Evolutionary conservation across 2,113 vertebrate species (phyloP).

Genomic region (Amia ocellicauda): DNA sequence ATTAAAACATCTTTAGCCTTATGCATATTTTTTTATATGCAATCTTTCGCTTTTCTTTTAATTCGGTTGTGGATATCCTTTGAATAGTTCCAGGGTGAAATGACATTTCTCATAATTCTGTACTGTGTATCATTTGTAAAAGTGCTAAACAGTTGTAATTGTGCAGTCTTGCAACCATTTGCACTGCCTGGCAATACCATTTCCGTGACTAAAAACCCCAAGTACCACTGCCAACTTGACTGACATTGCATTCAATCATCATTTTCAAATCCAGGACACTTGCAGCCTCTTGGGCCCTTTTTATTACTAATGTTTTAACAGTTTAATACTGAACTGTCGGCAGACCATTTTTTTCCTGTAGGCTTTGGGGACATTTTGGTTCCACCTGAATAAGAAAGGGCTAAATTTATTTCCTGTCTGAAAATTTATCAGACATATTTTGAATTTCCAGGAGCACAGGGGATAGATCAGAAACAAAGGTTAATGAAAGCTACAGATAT

Average conservation of each 20-base stretch:
- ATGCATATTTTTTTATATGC: no score
- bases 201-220: not conserved
- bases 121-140: not conserved
- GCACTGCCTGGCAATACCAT: conserved; percentile 8
- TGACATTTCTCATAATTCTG: conserved; percentile 3
- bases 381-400: not conserved
- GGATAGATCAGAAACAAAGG: conserved; percentile 9
- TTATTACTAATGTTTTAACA: conserved; percentile 4
- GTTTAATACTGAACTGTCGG: conserved; percentile 8
- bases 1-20: no score
- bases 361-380: not conserved
- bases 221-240: not conserved
- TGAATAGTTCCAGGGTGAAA: not conserved
- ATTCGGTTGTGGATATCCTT: not conserved
- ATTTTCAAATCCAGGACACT: conserved; percentile 8
- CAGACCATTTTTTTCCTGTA: not conserved
- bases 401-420: conserved; percentile 8
- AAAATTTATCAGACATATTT: conserved; percentile 1
- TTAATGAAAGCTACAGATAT: conserved; percentile 14
- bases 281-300: not conserved
- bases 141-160: conserved; percentile 24
- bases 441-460: conserved; percentile 6
- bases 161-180: conserved; percentile 20
- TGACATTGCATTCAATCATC: conserved; percentile 6
- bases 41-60: not conserved